phyloP scores from a whole-genome alignment of 1,140 invertebrate species.

The Chrysopa pallens region DNA sequence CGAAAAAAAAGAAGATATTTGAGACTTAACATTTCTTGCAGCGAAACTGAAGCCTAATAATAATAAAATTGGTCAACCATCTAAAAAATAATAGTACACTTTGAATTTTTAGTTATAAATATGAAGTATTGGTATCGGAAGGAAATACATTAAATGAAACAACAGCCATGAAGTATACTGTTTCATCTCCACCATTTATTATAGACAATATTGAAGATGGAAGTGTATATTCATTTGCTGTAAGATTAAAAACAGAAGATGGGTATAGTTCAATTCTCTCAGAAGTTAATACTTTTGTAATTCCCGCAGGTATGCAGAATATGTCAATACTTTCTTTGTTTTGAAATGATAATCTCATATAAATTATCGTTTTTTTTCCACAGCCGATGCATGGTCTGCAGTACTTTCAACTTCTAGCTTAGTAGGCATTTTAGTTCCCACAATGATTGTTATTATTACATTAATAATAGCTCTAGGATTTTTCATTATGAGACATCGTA shows the following conservation, averaged over 20 bases:
- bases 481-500: slow-evolving; percentile 48
- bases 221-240: slow-evolving; percentile 40
- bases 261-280: slow-evolving; percentile 46
- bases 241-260: slow-evolving; percentile 36
- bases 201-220: slow-evolving; percentile 28
- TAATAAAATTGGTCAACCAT: not conserved
- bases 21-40: no score
- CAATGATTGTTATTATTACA: slow-evolving; percentile 31
- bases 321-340: not conserved
- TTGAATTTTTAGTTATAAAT: slow-evolving; percentile 29
- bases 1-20: no score
- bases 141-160: slow-evolving; percentile 30
- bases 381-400: slow-evolving; percentile 1
- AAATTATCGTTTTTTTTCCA: not conserved
- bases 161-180: slow-evolving; percentile 25
- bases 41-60: no score
- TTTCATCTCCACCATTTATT: slow-evolving; percentile 33
- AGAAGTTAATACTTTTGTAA: slow-evolving; percentile 22
- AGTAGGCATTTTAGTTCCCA: slow-evolving; percentile 24
- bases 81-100: slow-evolving; percentile 4
- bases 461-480: slow-evolving; percentile 41
- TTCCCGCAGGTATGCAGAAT: not conserved
- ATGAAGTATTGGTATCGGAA: slow-evolving; percentile 42
- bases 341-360: not conserved
- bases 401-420: slow-evolving; percentile 9